Conservation (phyloP, 2,113 vertebrate genomes). For the Hiodon tergisus region DNA sequence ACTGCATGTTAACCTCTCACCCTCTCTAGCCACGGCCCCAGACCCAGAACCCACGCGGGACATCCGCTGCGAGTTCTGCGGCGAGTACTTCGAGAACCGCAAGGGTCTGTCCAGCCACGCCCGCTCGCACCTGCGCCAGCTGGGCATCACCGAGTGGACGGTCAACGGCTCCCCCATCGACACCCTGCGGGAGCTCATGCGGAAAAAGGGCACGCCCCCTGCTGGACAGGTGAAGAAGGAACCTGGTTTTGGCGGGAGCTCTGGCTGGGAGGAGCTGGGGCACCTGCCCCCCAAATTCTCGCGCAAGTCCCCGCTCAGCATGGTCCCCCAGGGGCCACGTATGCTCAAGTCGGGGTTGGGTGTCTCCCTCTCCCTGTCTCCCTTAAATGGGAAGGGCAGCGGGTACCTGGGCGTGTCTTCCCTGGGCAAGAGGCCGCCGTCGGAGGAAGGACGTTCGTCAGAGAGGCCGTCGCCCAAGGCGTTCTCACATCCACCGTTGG, state of each 20-base stretch:
- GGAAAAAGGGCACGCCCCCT: constrained; percentile 66
- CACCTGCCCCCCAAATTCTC: constrained; percentile 55
- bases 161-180: constrained; percentile 93
- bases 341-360: constrained; percentile 65
- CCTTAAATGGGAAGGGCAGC: constrained; percentile 55
- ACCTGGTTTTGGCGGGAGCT: constrained; percentile 39
- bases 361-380: constrained; percentile 47
- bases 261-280: constrained; percentile 50
- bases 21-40: constrained; percentile 48
- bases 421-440: constrained; percentile 65
- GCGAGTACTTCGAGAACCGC: constrained; percentile 91
- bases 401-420: constrained; percentile 61
- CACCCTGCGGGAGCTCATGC: constrained; percentile 84
- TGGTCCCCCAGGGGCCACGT: constrained; percentile 56
- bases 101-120: constrained; percentile 92
- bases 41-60: constrained; percentile 79
- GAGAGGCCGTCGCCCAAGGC: constrained; percentile 49
- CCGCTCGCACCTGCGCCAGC: constrained; percentile 86
- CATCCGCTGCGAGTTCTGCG: constrained; percentile 90
- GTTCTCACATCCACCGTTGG: constrained; percentile 70
- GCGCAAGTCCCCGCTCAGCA: constrained; percentile 57
- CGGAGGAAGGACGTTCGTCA: constrained; percentile 57
- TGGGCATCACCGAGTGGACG: constrained; percentile 93
- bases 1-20: constrained; percentile 13
- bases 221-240: constrained; percentile 73